phyloP scores from a whole-genome alignment of 2,888 invertebrate genomes.

The Himalopsyche tibetana region DNA sequence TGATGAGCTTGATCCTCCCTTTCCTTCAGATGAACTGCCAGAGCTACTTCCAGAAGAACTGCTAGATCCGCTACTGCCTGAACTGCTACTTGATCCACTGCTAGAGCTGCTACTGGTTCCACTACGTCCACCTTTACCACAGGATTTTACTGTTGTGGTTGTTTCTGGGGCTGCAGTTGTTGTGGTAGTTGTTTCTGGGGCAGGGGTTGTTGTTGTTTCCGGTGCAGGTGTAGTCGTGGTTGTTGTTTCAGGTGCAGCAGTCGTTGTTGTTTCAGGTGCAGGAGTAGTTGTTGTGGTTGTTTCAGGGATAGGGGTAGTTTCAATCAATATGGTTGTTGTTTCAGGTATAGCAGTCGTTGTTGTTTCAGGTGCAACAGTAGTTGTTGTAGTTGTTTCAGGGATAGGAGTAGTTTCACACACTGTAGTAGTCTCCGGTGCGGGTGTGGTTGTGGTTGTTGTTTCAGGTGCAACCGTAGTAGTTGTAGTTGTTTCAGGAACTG shows the following conservation, averaged over 20 bases:
- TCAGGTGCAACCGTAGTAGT: not conserved
- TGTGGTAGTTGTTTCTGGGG: not conserved
- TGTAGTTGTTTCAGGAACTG: not conserved
- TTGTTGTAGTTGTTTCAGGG: not conserved
- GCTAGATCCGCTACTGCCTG: not conserved
- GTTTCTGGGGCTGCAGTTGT: not conserved
- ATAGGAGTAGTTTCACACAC: not conserved
- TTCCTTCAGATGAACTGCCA: not conserved
- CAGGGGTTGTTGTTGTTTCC: not conserved
- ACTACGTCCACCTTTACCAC: not conserved
- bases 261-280: not conserved
- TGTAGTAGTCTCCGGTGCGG: not conserved
- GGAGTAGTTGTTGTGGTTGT: not conserved
- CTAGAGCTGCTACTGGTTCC: not conserved
- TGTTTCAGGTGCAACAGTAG: not conserved
- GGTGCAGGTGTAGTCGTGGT: not conserved
- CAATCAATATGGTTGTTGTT: too few species aligned
- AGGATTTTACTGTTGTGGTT: not conserved
- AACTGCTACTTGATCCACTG: constrained; percentile 1
- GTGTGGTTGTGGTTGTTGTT: not conserved
- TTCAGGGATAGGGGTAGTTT: not conserved
- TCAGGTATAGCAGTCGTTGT: too few species aligned
- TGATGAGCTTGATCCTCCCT: not conserved
- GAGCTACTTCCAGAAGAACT: not conserved
- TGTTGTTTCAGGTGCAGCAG: not conserved